Evolutionary conservation across 2,113 vertebrate species (phyloP).

Genomic region (Nesogale talazaci): DNA sequence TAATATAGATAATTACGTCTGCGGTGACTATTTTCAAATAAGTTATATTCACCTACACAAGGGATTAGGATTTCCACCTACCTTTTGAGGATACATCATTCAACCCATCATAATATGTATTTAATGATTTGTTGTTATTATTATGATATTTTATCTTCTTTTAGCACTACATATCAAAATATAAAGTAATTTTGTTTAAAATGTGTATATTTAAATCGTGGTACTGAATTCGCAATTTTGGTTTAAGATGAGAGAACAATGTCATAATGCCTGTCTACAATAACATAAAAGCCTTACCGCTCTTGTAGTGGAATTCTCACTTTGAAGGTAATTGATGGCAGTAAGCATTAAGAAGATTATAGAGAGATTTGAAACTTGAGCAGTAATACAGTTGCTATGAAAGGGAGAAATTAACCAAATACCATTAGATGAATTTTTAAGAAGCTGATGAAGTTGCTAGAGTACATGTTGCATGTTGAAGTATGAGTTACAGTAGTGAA

Average conservation of each 20-base stretch:
- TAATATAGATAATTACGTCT: too few species aligned
- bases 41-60: too few species aligned
- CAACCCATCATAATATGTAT: too few species aligned
- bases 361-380: not conserved
- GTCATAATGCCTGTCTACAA: not conserved
- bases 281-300: constrained; percentile 14
- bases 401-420: not conserved
- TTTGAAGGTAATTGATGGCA: constrained; percentile 45
- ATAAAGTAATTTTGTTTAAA: constrained; percentile 17
- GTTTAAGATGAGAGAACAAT: constrained; percentile 5
- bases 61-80: too few species aligned
- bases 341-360: not conserved
- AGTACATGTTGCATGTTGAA: constrained; percentile 8
- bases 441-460: not conserved
- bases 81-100: too few species aligned
- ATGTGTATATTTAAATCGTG: not conserved
- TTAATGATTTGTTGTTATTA: too few species aligned
- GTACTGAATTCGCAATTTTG: not conserved
- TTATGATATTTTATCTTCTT: too few species aligned
- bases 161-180: too few species aligned
- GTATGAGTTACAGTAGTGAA: not conserved
- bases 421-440: not conserved
- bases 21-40: too few species aligned
- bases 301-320: not conserved
- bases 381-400: constrained; percentile 30